These are phyloP conservation scores for Bradypodion ventrale DNA, from an alignment of 2,797 vertebrate genomes.

Conservation along the genomic window DNA sequence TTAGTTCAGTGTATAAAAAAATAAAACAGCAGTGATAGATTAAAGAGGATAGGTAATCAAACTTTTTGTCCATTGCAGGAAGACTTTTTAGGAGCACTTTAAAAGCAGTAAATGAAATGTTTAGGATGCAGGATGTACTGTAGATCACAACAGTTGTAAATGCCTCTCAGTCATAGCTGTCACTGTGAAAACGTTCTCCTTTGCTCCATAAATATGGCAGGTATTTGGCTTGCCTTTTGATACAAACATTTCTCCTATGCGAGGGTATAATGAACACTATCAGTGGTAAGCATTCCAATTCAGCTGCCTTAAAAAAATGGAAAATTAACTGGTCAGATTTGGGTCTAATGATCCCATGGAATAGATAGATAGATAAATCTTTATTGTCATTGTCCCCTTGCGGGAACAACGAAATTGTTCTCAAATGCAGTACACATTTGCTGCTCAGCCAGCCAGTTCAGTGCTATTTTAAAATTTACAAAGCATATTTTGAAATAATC, in stretches of 20 bases:
- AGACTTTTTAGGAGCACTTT: neutral
- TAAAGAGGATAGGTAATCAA: neutral
- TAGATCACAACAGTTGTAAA: neutral
- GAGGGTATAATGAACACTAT: neutral
- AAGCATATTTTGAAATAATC: neutral
- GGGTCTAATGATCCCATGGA: constrained; percentile 25
- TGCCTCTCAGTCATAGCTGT: neutral
- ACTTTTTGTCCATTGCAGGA: neutral
- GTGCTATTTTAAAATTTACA: neutral
- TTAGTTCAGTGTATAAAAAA: neutral
- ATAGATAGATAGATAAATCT: no score
- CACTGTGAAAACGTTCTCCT: neutral
- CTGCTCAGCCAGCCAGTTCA: neutral
- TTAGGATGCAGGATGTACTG: neutral
- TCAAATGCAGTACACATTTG: neutral
- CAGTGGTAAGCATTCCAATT: neutral
- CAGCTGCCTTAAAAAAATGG: neutral
- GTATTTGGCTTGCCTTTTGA: neutral
- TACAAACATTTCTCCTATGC: neutral
- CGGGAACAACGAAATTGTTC: no score
- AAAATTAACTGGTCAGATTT: neutral
- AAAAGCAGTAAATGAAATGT: neutral
- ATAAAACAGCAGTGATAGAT: neutral
- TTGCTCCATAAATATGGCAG: neutral
- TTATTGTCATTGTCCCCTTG: no score